Conservation (phyloP, 53 echinoderm and acorn worm species). For the Mesocentrotus franciscanus region DNA sequence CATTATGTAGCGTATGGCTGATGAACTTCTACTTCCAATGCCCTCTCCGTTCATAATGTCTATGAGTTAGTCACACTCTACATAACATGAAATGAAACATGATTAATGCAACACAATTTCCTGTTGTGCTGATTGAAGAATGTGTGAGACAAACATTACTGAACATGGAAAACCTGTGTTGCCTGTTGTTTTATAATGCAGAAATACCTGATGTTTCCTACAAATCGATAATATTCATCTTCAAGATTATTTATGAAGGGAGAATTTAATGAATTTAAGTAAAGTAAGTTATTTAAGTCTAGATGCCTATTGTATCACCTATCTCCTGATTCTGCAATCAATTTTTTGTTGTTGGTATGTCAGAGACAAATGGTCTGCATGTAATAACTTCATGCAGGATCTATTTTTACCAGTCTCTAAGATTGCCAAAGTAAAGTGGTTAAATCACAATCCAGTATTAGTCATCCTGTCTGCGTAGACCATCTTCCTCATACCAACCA, state of each 20-base stretch:
- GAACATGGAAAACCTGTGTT: neutral
- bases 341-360: neutral
- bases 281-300: neutral
- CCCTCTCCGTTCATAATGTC: no score
- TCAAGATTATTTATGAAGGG: neutral
- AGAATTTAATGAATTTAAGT: neutral
- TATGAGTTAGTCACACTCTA: no score
- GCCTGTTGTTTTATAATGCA: neutral
- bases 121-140: neutral
- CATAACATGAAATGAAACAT: neutral
- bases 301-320: no score
- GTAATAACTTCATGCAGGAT: neutral
- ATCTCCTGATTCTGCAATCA: neutral
- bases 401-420: neutral
- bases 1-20: neutral
- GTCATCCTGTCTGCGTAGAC: slow-evolving; percentile 19
- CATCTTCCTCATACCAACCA: slow-evolving; percentile 2
- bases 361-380: neutral
- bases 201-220: no score
- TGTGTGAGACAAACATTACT: neutral
- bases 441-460: neutral
- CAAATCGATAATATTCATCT: neutral
- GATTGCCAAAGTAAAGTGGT: neutral
- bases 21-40: neutral
- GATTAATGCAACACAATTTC: neutral